Base-by-base conservation (phyloP, 2,113 vertebrate species). In the Thunnus maccoyii region DNA sequence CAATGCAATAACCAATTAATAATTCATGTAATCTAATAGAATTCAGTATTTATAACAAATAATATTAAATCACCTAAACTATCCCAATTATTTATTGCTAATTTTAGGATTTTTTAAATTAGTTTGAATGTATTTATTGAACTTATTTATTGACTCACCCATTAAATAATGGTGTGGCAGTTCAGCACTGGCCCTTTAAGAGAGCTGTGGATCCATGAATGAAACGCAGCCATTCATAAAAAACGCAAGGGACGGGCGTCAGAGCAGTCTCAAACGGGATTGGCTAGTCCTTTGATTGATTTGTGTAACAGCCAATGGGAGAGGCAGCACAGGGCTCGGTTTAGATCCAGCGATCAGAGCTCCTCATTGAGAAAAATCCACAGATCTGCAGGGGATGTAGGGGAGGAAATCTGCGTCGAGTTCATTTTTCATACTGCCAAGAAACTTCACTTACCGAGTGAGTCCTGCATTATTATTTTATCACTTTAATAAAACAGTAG, bases 191-290 rank as follows among this genome's bases (percentile, higher is more conserved):
- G 56, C 76, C 68, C 91, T 94, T 94, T 95, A 95, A 95, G 89
- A 81, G 14, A 67, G 82, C 76, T 32, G n/a, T 22, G 77, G 68
- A 65, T 90, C 75, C 88, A 91, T 94, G 94, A 95, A 94, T 95
- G 94, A 94, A 95, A 89, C 89, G 86, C 84, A 91, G 86, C 87
- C 94, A 95, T 95, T 95, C 93, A 95, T 95, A 94, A 95, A 95
- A 93, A 93, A 88, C 86, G 82, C 85, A 62, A 74, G 70, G 58
- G 48, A 62, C 32, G 27, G 72, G 73, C 80, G 50, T 80, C 81
- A 91, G 76, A 9, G 66, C 58, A 10, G 46, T 0, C 18, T 51
- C 0, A 47, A 65, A 20, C 16, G 0, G 12, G 54, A 93, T 93
- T 95, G 94, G 95, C 25, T 41, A 0, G 4, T 11, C 0, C 10